phyloP scores from a whole-genome alignment of 2,888 invertebrate genomes.

The Teleogryllus oceanicus region DNA sequence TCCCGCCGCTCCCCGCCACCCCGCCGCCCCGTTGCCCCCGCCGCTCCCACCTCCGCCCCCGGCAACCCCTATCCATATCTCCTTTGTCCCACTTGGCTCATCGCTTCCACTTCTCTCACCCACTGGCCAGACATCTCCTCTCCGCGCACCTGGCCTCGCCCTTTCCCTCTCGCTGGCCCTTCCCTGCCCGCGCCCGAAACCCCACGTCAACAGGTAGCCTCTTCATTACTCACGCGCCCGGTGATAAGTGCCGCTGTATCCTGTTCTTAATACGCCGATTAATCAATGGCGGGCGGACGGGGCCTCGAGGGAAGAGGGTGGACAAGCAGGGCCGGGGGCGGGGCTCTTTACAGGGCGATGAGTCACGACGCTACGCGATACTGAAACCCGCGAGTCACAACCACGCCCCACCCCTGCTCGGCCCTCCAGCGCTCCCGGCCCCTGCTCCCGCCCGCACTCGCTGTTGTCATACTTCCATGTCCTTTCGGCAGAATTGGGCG shows the following conservation, averaged over 20 bases:
- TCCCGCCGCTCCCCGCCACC: too few species aligned
- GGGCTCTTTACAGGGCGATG: neutral
- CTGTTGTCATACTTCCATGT: too few species aligned
- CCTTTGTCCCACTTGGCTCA: neutral
- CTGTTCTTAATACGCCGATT: slow-evolving; percentile 2
- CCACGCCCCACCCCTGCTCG: too few species aligned
- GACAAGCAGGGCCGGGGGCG: neutral
- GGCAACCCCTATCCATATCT: neutral
- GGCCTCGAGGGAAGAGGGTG: neutral
- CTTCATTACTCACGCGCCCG: neutral
- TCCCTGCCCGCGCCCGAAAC: neutral
- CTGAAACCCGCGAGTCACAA: neutral
- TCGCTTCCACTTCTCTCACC: neutral
- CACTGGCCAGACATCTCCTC: neutral
- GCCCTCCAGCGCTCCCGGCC: too few species aligned
- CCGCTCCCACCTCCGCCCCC: too few species aligned
- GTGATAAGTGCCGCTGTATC: slow-evolving; percentile 18
- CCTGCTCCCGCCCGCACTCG: too few species aligned
- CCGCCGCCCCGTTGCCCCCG: too few species aligned
- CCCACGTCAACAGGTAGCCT: slow-evolving; percentile 4
- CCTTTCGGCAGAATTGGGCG: too few species aligned
- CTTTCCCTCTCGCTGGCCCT: neutral
- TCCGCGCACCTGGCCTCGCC: neutral
- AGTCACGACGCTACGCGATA: neutral
- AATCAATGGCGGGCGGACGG: neutral